A percentile compares a stretch with the other conserved stretches of the same genome.
phyloP scores from a whole-genome alignment of 2,113 vertebrate species.

The Oxyruncus cristatus region DNA sequence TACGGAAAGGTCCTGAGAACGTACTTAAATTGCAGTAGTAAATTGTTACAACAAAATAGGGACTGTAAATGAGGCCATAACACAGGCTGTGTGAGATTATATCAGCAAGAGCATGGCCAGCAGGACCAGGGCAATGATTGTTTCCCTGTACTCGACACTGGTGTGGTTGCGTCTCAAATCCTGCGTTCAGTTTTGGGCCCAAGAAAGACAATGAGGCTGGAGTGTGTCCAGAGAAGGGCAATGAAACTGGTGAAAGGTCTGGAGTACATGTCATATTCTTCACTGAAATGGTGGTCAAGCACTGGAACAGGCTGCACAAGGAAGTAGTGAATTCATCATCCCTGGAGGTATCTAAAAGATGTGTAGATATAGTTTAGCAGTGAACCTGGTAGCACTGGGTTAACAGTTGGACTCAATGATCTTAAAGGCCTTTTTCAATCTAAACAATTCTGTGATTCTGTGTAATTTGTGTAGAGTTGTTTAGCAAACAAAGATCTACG shows the following conservation, averaged over 20 bases:
- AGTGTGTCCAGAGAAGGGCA: not conserved
- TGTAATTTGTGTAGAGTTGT: not conserved
- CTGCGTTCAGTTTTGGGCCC: not conserved
- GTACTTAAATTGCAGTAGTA: not conserved
- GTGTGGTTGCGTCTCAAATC: not conserved
- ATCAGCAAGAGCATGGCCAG: not conserved
- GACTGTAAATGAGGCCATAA: not conserved
- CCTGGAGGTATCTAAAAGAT: not conserved
- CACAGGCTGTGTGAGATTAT: not conserved
- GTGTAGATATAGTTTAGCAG: not conserved
- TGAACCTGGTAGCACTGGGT: not conserved
- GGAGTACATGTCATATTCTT: not conserved
- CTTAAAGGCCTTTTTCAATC: not conserved
- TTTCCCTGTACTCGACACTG: fast-evolving
- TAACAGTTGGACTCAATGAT: not conserved
- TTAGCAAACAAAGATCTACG: not conserved
- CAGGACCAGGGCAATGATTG: not conserved
- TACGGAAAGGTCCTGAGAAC: not conserved
- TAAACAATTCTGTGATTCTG: not conserved
- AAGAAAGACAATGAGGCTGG: not conserved
- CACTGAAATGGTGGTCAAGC: not conserved
- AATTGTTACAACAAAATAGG: not conserved
- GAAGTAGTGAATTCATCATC: not conserved
- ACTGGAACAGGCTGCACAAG: not conserved
- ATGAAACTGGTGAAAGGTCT: not conserved